Conservation (phyloP, 2,888 invertebrate genomes). For the Phoenoteleia sp. region DNA sequence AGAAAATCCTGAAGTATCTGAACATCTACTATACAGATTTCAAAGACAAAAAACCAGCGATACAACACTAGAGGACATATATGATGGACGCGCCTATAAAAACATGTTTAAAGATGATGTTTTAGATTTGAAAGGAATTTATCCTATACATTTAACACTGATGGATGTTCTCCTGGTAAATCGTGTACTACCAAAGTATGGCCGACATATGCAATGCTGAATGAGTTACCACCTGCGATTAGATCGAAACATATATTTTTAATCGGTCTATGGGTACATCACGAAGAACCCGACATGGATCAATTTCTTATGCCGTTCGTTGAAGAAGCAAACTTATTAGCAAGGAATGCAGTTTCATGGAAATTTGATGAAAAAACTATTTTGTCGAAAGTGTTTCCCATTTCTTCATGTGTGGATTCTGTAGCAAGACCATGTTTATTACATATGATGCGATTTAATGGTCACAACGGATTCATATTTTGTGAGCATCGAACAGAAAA, state of each 20-base stretch:
- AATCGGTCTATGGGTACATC: conserved; percentile 55
- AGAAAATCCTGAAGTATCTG: no score
- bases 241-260: no score
- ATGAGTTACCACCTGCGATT: no score
- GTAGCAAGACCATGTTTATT: background rate
- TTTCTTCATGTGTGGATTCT: conserved; percentile 38
- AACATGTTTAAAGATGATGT: no score
- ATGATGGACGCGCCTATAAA: no score
- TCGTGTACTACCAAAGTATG: no score
- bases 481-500: conserved; percentile 46
- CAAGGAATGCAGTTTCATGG: conserved; percentile 47
- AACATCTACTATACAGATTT: no score
- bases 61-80: no score
- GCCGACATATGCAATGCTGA: conserved; percentile 54
- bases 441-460: conserved; percentile 67
- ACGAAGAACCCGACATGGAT: conserved; percentile 57
- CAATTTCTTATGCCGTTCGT: conserved; percentile 53
- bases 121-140: no score
- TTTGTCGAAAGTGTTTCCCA: conserved; percentile 26
- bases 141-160: background rate
- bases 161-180: background rate
- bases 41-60: no score
- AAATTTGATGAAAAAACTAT: no score
- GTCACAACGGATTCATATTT: conserved; percentile 52
- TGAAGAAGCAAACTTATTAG: conserved; percentile 58